Evolutionary conservation across 2,797 vertebrate species (phyloP).

Genomic region (Loris lydekkerianus): DNA sequence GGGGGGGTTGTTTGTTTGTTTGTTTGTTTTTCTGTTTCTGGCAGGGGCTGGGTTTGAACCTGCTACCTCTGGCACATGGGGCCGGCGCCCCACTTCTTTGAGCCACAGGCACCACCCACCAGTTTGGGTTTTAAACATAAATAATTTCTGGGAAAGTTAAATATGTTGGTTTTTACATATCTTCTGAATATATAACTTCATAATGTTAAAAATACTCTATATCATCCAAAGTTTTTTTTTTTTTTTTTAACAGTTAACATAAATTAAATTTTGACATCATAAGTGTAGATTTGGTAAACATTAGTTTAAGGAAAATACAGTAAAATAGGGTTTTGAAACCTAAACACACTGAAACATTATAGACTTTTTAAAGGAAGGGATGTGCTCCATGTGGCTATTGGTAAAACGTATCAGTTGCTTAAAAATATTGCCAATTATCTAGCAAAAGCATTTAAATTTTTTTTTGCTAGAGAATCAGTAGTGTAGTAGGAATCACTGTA

Average conservation of each 20-base stretch:
- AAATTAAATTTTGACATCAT: constrained; percentile 8
- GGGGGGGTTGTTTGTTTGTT: too few relatives aligned
- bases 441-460: background rate
- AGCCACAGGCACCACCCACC: too few relatives aligned
- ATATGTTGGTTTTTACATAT: background rate
- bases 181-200: background rate
- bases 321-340: constrained; percentile 2
- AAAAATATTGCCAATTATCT: constrained; percentile 3
- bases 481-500: background rate
- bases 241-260: background rate
- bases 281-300: background rate
- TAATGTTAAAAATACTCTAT: constrained; percentile 30
- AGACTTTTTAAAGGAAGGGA: background rate
- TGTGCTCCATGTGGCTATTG: background rate
- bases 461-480: background rate
- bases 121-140: constrained; percentile 19
- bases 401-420: constrained; percentile 23
- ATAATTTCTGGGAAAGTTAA: constrained; percentile 50
- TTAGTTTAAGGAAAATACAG: background rate
- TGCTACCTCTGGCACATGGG: too few relatives aligned
- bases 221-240: background rate
- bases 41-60: too few relatives aligned
- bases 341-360: background rate
- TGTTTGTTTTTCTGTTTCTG: too few relatives aligned
- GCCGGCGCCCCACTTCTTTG: too few relatives aligned